Base-by-base conservation (phyloP, 1,140 invertebrate species). In the Trichonephila clavata region DNA sequence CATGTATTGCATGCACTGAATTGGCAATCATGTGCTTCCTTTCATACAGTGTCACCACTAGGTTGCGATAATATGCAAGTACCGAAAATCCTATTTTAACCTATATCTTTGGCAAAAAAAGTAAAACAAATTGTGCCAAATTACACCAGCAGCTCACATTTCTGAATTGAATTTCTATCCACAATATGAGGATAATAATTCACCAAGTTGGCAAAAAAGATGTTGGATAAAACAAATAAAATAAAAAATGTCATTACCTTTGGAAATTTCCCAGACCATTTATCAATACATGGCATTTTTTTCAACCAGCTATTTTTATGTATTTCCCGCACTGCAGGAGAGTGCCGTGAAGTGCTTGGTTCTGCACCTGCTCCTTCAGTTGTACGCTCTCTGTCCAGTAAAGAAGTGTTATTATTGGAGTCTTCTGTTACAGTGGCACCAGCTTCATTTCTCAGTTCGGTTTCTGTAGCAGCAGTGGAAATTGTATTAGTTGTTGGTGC, bases 251-350 rank as follows among this genome's bases (percentile, higher is more conserved):
- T 39, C 32, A 39, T 32, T 84, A 96, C 96, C 50, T 95, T 95
- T 10, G 95, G 90, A 95, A 96, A 95, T 81, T 95, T 94, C 21
- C 95, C 95, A 93, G 95, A 95, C 94, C 96, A 97, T 91, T 97
- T 96, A 61, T 97, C 97, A 80, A 96, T 95, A 21, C 96, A 95
- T n/a, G 96, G 96, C 91, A 95, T 94, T 94, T 96, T 96, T 95
- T 97, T 97, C 2, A 98, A 95, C 97, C 97, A 98, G 50, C 97
- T 97, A 95, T 97, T 97, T 95, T 97, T 98, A 95, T 97, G 97
- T 65, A 98, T 97, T 96, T 97, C 97, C 71, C 97, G 96, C 95
- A 97, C 97, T 92, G 96, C 90, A 71, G 95, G 94, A 93, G 86
- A 94, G 86, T 83, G 86, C 27, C 90, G 89, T 6, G 90, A 57